A percentile compares a stretch with the other conserved stretches of the same genome.
Evolutionary conservation across 1,140 invertebrate species (phyloP).

Genomic region (Pinna nobilis): DNA sequence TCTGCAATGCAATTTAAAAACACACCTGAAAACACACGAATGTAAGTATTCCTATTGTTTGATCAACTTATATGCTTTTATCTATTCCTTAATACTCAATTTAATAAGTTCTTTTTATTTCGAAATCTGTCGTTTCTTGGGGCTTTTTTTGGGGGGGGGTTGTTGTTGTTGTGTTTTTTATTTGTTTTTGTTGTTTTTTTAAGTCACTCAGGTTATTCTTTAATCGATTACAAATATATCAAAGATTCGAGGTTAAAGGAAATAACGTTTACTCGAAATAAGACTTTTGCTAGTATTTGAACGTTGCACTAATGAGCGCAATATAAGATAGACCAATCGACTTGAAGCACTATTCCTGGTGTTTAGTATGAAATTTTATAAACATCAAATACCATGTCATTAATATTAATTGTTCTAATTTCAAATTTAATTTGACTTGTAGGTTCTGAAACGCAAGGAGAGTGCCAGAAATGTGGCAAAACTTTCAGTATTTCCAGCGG

Average conservation of each 20-base stretch:
- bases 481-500: conserved; percentile 1
- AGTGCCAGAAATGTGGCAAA: conserved; percentile 30
- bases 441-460: conserved; percentile 1
- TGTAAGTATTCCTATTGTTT: too few relatives aligned
- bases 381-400: too few relatives aligned
- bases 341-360: too few relatives aligned
- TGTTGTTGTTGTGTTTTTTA: neutral
- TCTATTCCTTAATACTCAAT: neutral
- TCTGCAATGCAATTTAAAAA: conserved; percentile 83
- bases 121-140: neutral
- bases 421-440: neutral
- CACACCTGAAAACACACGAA: conserved; percentile 85
- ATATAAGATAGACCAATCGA: too few relatives aligned
- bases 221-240: too few relatives aligned
- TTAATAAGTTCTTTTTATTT: neutral
- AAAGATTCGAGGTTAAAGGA: too few relatives aligned
- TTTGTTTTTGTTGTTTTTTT: neutral
- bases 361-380: too few relatives aligned
- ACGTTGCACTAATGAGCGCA: too few relatives aligned
- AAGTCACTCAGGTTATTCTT: too few relatives aligned
- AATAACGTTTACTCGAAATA: too few relatives aligned
- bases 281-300: too few relatives aligned
- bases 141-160: neutral
- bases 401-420: neutral
- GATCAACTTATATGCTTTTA: too few relatives aligned